These are phyloP conservation scores for Mustelus asterias DNA, from an alignment of 2,113 vertebrate species.

Conservation along the genomic window DNA sequence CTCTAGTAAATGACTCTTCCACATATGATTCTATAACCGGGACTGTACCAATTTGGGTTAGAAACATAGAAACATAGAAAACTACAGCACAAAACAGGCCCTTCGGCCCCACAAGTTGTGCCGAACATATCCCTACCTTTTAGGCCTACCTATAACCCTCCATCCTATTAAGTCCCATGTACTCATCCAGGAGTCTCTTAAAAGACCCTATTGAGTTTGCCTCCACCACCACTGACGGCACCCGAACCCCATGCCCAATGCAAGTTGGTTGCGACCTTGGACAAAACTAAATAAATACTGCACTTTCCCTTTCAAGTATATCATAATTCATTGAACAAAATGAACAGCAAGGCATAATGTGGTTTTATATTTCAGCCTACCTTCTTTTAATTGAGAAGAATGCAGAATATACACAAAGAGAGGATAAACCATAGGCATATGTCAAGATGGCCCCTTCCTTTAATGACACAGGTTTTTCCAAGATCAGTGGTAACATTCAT, in stretches of 20 bases:
- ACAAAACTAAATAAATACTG: not conserved
- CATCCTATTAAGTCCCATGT: no score
- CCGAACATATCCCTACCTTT: no score
- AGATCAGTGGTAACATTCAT: not conserved
- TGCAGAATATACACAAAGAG: not conserved
- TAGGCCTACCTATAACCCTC: no score
- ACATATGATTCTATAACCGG: not conserved
- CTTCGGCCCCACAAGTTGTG: no score
- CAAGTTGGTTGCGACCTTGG: not conserved
- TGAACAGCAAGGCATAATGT: not conserved
- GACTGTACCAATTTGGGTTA: not conserved
- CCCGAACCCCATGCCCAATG: not conserved
- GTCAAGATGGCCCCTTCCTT: not conserved
- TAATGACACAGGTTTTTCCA: not conserved
- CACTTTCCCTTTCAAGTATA: not conserved
- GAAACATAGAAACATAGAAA: no score
- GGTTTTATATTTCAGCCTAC: not conserved
- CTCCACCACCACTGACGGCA: no score
- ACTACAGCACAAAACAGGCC: no score
- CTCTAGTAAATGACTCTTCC: no score
- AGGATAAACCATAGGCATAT: not conserved
- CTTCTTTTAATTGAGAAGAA: not conserved
- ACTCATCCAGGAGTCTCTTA: no score
- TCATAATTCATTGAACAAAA: not conserved
- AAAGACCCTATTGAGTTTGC: no score